Conservation (phyloP, 1,140 invertebrate species). For the Drosophila tsacasi region DNA sequence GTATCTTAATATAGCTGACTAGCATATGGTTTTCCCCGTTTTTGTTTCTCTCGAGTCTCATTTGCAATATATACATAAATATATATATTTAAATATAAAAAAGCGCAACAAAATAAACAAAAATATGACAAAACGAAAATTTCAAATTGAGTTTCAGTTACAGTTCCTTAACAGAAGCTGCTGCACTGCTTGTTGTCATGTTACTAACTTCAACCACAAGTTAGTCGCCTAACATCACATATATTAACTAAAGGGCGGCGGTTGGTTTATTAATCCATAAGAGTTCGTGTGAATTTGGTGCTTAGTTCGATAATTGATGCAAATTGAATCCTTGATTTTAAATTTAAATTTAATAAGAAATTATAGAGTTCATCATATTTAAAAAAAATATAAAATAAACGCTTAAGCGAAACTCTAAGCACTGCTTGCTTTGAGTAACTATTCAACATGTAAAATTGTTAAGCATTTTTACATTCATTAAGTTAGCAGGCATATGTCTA, state of each 20-base stretch:
- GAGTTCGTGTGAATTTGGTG: not conserved
- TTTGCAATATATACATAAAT: conserved; percentile 44
- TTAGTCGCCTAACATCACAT: conserved; percentile 43
- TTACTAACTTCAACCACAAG: conserved; percentile 33
- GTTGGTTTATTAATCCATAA: conserved; percentile 4
- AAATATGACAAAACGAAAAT: conserved; percentile 35
- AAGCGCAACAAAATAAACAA: conserved; percentile 64
- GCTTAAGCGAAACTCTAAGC: not conserved
- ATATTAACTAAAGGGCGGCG: conserved; percentile 29
- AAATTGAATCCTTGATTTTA: not conserved
- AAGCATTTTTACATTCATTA: not conserved
- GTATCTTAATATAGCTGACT: conserved; percentile 43
- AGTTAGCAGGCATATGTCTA: not conserved
- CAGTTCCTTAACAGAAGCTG: conserved; percentile 4
- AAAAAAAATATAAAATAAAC: not conserved
- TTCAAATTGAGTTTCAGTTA: conserved; percentile 39
- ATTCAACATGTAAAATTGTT: not conserved
- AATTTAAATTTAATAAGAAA: not conserved
- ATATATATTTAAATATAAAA: conserved; percentile 20
- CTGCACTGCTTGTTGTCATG: conserved; percentile 49
- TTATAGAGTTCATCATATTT: not conserved
- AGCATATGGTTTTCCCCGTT: conserved; percentile 53
- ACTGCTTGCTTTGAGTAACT: conserved; percentile 9
- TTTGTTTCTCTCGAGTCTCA: conserved; percentile 59
- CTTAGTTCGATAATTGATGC: not conserved